phyloP scores from a whole-genome alignment of 2,113 vertebrate species.

The Anguilla rostrata region DNA sequence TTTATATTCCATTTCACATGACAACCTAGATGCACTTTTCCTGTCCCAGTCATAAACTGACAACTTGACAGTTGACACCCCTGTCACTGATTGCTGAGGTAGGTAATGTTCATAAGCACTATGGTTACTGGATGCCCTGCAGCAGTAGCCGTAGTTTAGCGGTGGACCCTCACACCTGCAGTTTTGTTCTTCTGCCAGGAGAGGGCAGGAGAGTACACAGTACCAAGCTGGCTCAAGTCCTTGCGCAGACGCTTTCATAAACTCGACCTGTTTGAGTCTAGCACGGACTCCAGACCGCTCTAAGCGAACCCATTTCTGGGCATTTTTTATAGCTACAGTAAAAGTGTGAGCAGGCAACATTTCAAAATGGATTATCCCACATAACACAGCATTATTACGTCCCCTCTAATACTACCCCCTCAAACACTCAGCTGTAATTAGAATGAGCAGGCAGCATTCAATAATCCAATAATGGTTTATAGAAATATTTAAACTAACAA shows the following conservation, averaged over 20 bases:
- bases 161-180: background rate
- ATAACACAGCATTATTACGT: background rate
- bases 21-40: no score
- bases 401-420: background rate
- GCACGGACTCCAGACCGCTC: background rate
- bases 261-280: background rate
- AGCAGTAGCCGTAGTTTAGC: no score
- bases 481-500: background rate
- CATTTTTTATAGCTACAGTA: background rate
- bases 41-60: no score
- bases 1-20: no score
- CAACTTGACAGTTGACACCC: no score
- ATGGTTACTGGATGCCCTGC: no score
- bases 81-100: no score
- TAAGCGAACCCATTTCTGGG: background rate
- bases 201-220: slow-evolving; percentile 56
- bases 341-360: background rate
- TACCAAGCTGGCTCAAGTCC: background rate
- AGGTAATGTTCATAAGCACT: no score
- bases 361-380: background rate
- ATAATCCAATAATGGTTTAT: background rate
- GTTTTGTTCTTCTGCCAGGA: slow-evolving; percentile 45
- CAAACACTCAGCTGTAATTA: background rate
- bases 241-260: background rate
- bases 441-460: background rate